Base-by-base conservation (phyloP, 2,113 vertebrate genomes). In the Actenoides hombroni region DNA sequence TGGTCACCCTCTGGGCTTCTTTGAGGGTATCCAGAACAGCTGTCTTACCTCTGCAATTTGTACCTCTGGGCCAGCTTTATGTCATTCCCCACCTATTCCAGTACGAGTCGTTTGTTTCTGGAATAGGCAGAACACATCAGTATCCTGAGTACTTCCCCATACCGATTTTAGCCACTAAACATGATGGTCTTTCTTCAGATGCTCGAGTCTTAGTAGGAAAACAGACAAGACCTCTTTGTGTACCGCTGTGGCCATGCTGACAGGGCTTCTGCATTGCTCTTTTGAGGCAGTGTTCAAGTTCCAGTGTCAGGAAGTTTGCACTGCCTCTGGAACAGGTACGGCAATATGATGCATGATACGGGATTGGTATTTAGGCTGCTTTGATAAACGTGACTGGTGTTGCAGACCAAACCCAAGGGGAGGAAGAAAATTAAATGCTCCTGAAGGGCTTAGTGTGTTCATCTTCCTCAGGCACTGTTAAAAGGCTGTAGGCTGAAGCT, bases 241-340 rank as follows among this genome's bases (percentile, higher is more conserved):
- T 74, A 13, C 21, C 65, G 18, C 25, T 53, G 0, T 24, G n/a
- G 46, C 70, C 1, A 0, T 5, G 9, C 33, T 53, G 4, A 1
- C 3, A 16, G 33, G n/a, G 57, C 18, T 83, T 3, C 35, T 69
- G 33, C 6, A 3, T 49, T 2, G 3, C 35, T 94, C 28, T 48
- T 12, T 3, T 35, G 39, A 64, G 51, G 56, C 49, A 60, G 40
- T 42, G 63, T 6, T 48, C n/a, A 51, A 33, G 12, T 16, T 83
- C 26, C 17, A 70, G 59, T 26, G 10, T 39, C 49, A 35, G 51
- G 39, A 91, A 60, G 31, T 49, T 60, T 25, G 48, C 29, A 3
- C 64, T 76, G 33, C 10, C 33, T 68, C 44, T 89, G 61, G 65
- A 56, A 29, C 13, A 88, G 53, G 44, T 46, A n/a, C 25, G 65